Conservation (phyloP, 2,888 invertebrate species). For the Drosophila anceps region DNA sequence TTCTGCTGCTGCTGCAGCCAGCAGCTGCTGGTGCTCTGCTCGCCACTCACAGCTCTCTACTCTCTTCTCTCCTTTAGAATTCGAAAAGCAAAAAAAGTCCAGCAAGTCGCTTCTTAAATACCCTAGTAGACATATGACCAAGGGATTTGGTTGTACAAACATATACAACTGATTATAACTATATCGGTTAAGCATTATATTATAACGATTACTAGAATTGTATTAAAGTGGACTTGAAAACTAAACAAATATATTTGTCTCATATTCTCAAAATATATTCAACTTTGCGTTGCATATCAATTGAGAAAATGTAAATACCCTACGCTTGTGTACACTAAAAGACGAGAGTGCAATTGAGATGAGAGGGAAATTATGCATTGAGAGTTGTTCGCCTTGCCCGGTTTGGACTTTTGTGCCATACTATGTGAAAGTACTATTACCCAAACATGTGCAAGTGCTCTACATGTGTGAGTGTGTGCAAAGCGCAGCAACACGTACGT, state of each 20-base stretch:
- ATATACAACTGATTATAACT: neutral
- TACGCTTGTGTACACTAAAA: conserved; percentile 6
- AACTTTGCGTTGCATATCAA: neutral
- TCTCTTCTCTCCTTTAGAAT: conserved; percentile 14
- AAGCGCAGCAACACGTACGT: neutral
- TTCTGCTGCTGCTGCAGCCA: conserved; percentile 24
- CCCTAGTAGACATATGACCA: neutral
- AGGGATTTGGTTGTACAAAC: neutral
- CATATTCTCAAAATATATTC: no score
- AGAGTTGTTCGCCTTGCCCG: conserved; percentile 35
- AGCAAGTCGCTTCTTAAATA: neutral
- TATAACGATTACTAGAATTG: neutral
- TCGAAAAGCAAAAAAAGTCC: conserved; percentile 12
- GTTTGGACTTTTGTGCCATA: conserved; percentile 2
- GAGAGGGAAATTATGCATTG: conserved; percentile 43
- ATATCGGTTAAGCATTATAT: neutral
- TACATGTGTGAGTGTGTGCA: neutral
- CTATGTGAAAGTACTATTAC: conserved; percentile 16
- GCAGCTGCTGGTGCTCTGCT: conserved; percentile 8
- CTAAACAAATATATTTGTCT: neutral
- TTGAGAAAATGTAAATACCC: neutral
- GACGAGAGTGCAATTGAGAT: conserved; percentile 50
- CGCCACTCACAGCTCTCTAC: conserved; percentile 2
- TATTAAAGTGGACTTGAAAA: neutral
- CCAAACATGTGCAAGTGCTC: neutral